Base-by-base conservation (phyloP, 2,888 invertebrate genomes). In the Luperina nickerlii region DNA sequence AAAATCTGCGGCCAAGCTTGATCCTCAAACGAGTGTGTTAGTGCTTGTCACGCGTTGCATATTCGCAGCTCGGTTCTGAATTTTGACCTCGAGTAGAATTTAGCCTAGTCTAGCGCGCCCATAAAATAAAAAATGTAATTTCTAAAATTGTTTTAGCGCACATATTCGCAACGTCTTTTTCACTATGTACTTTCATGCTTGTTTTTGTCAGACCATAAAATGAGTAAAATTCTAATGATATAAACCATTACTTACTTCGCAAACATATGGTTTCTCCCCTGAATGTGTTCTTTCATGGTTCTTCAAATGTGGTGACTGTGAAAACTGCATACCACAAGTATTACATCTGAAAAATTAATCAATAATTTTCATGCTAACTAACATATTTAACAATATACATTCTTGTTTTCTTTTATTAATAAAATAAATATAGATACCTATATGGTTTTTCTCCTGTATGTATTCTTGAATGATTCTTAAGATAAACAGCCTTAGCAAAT, bases 241-340 rank as follows among this genome's bases (percentile, higher is more conserved):
- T 32, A 9, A 66, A 27, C 45, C 8, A 38, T 2, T 57, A 88
- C 90, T 90, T 88, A 97, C 98, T 94, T 98, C 98, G 94, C 98
- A 99, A 82, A 98, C 98, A 93, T 98, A 98, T 0, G 98, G 98
- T 85, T 98, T 97, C 92, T 98, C 98, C 5, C 98, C 98, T 57
- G 98, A 98, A 94, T 99, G 98, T 78, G 98, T 98, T 91, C 98
- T 97, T 94, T 99, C 98, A 92, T 98, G 98, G 94, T 98, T 99
- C 92, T 98, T 98, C 76, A 99, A 96, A 97, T 99, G 98, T 3
- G 98, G 98, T 78, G 98, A 98, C 92, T 99, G 98, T 11, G 98
- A 98, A 94, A 99, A 98, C 93, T 98, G 98, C 98, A 98, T 98
- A 70, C 98, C 98, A 93, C 98, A 99, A 45, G 98, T 98, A 92